Percentiles rank a stretch among this genome's conserved stretches.
These are phyloP conservation scores for Florisuga fusca DNA, from an alignment of 2,797 vertebrate species.

Conservation along the genomic window DNA sequence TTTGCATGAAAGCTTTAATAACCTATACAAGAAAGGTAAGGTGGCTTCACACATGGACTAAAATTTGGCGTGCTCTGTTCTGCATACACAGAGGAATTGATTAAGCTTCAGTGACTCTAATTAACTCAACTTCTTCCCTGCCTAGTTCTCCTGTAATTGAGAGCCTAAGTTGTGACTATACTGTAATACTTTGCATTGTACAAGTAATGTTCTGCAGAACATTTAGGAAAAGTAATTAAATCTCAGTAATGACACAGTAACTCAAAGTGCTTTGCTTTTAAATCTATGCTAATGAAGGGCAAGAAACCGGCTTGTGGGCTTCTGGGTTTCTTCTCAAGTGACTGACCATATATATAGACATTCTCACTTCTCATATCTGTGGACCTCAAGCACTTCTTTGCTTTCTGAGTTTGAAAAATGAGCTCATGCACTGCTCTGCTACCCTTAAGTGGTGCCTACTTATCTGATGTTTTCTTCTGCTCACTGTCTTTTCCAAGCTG, in stretches of 20 bases:
- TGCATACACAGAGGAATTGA: conserved; percentile 47
- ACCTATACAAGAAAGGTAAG: neutral
- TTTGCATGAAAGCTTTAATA: neutral
- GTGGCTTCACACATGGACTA: conserved; percentile 23
- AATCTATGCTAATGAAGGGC: conserved; percentile 25
- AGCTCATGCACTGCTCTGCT: neutral
- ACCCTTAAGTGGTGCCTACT: neutral
- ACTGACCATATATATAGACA: neutral
- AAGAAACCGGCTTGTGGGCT: neutral
- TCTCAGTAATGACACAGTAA: conserved; percentile 58
- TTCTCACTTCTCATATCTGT: neutral
- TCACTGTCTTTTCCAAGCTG: neutral
- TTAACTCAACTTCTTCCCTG: conserved; percentile 59
- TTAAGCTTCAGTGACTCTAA: conserved; percentile 66
- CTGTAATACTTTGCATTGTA: conserved; percentile 65
- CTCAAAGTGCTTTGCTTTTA: conserved; percentile 54
- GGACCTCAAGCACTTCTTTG: neutral
- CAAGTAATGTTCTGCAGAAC: conserved; percentile 69
- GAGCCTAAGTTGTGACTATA: conserved; percentile 52
- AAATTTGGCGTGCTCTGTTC: neutral
- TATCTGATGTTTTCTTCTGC: neutral
- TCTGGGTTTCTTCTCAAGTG: neutral
- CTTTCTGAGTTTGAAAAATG: neutral
- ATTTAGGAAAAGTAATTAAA: conserved; percentile 72
- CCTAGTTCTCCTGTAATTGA: conserved; percentile 59